Base-by-base conservation (phyloP, 2,113 vertebrate genomes). In the Pachyramphus minor region DNA sequence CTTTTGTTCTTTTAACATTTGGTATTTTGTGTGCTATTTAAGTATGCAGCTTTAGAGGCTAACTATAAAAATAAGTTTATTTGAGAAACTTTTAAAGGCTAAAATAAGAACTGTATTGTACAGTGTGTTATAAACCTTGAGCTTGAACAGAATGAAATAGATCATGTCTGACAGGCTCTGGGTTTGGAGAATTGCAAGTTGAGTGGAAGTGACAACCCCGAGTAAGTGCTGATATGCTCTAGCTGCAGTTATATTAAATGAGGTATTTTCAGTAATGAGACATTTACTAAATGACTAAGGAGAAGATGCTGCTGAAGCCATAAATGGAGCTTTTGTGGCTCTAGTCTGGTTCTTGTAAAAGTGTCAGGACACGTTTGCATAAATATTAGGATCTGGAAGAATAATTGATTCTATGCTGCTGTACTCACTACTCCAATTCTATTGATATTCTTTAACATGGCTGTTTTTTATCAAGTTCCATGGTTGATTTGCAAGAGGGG, bases 11-110 rank as follows among this genome's bases (percentile, higher is more conserved):
- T 86, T 2, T 4, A 64, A 30, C 39, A 35, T 18, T 31, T 59
- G 35, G 8, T 47, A 25, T 85, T 83, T 50, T 44, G 18, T 47
- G 6, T 47, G 15, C 41, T 76, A 49, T 28, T 76, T 97, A 96
- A 97, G 93, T 95, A 90, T 95, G 93, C 87, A 95, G 75, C 41
- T 80, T 68, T 87, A 50, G 81, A 97, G 96, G 97, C 97, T 98
- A 97, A 97, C 97, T 97, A 95, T 93, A 96, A 77, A 71, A 93
- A 96, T 93, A 96, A 95, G 98, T 96, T 86, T 97, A 39, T 87
- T 87, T 73, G 39, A 89, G 56, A 73, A 87, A 44, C 31, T 12
- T 92, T 66, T 62, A 94, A 74, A 82, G 16, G 42, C 55, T 69
- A 53, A 72, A 92, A 55, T 86, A 85, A 79, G 47, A 59, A 45